Evolutionary conservation across 2,113 vertebrate genomes (phyloP).

Genomic region (Gallinago jamesoni): DNA sequence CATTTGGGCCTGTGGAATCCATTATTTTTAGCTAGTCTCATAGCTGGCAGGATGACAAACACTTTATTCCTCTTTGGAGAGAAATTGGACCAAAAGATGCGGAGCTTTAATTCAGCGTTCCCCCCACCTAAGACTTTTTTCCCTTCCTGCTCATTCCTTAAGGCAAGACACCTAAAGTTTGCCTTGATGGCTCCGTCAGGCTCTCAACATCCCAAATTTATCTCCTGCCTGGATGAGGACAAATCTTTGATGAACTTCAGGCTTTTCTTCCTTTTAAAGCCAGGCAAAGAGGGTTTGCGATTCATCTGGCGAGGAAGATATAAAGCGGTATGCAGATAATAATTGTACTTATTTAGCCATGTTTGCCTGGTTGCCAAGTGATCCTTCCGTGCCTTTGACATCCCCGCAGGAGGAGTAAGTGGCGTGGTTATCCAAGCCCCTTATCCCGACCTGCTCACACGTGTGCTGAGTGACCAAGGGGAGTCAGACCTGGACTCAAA

Average conservation of each 20-base stretch:
- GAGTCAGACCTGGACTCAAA: background rate
- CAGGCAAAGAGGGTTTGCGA: background rate
- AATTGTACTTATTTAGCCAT: background rate
- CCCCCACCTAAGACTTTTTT: constrained; percentile 13
- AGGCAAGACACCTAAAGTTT: constrained; percentile 25
- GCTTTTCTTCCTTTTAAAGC: background rate
- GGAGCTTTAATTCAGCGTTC: background rate
- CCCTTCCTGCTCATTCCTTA: constrained; percentile 10
- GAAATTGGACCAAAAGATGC: constrained; percentile 19
- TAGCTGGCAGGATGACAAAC: constrained; percentile 60
- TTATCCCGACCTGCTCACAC: background rate
- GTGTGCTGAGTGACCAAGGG: background rate
- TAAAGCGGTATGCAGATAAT: background rate
- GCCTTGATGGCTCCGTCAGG: background rate
- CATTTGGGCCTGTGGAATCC: constrained; percentile 64
- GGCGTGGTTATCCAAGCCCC: rapidly evolving
- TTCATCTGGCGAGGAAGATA: background rate
- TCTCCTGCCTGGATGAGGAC: background rate
- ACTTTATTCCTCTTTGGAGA: constrained; percentile 55
- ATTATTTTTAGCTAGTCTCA: constrained; percentile 57
- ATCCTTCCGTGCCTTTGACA: background rate
- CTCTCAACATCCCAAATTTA: background rate
- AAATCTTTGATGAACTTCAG: background rate
- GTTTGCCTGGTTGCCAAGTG: background rate
- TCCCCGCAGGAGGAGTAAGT: background rate